Evolutionary conservation across 2,888 invertebrate genomes (phyloP), one percentile per base, ranked within the genome.

Genomic region (Diplolepis rosae): DNA sequence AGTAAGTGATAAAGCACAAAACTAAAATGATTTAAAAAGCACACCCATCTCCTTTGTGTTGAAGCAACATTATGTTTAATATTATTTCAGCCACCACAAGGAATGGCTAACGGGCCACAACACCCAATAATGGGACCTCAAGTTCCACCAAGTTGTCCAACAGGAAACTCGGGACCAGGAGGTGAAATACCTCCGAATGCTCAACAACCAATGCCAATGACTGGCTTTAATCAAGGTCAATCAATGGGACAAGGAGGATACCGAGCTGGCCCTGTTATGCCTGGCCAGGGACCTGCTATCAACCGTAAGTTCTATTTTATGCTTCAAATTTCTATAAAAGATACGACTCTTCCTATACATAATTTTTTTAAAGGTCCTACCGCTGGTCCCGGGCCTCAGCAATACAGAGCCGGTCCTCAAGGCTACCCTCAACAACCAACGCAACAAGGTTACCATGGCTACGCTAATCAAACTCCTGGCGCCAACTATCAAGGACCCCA

Each of bases 381-480:
- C 66, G 90, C 90, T 72, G 90, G 90, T 13, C 82, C 83, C 2
- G 91, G 92, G 73, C 92, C 92, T 28, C 92, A 92, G 69, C 87
- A 85, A 68, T 87, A 87, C 71, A 76, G 87, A 69, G 81, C 90
- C 78, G 80, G 84, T 6, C 88, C 87, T 0, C 93, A 93, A 83
- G 92, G 92, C 22, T 93, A 93, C 87, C 92, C 92, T 9, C 93
- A 93, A 83, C 90, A 93, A 82, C 92, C 92, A 48, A 92, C 92
- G 82, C 92, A 92, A 72, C 93, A 93, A 84, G 92, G 84, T 18
- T 87, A 87, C 71, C 85, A 86, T 15, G 91, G 92, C 77, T 91
- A 92, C 80, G 91, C 91, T 82, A 90, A 90, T 76, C 89, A 90
- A 68, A 90, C 90, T 73, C 90, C 90, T 30, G 91, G 89, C 13